phyloP scores from a whole-genome alignment of 2,797 vertebrate genomes.

The Lutjanus campechanus region DNA sequence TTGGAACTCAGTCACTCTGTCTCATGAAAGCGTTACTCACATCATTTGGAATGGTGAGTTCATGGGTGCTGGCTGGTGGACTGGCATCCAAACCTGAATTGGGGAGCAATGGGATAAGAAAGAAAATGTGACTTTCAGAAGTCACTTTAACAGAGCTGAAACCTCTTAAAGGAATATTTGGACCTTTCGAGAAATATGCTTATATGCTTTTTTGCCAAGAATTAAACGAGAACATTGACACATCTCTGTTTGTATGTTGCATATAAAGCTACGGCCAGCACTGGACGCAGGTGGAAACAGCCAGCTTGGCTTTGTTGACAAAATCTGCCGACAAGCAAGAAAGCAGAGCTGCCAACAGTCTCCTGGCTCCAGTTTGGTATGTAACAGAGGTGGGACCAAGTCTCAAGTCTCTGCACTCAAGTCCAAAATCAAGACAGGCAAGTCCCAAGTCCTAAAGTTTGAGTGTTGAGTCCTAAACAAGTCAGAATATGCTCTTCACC shows the following conservation, averaged over 20 bases:
- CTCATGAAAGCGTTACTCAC: constrained; percentile 87
- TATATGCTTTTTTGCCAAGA: neutral
- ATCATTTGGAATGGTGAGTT: constrained; percentile 99
- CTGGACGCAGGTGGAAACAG: neutral
- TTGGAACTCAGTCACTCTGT: neutral
- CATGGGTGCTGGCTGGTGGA: constrained; percentile 98
- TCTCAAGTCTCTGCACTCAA: no score
- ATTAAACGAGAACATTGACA: neutral
- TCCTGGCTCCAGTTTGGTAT: neutral
- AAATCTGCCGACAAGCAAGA: neutral
- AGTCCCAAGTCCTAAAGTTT: no score
- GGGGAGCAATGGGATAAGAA: constrained; percentile 49
- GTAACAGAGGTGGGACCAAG: no score
- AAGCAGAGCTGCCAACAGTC: constrained; percentile 2
- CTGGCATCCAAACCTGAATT: constrained; percentile 96
- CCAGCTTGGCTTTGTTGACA: neutral
- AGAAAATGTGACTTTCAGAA: constrained; percentile 33
- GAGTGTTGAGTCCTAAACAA: no score
- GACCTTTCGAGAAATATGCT: neutral
- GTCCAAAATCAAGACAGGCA: no score
- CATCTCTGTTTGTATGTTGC: neutral
- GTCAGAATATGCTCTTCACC: no score
- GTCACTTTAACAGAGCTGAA: constrained; percentile 1
- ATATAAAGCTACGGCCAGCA: neutral
- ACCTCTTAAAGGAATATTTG: constrained; percentile 1